phyloP scores from a whole-genome alignment of 2,797 vertebrate species.

The Anguilla megastoma region DNA sequence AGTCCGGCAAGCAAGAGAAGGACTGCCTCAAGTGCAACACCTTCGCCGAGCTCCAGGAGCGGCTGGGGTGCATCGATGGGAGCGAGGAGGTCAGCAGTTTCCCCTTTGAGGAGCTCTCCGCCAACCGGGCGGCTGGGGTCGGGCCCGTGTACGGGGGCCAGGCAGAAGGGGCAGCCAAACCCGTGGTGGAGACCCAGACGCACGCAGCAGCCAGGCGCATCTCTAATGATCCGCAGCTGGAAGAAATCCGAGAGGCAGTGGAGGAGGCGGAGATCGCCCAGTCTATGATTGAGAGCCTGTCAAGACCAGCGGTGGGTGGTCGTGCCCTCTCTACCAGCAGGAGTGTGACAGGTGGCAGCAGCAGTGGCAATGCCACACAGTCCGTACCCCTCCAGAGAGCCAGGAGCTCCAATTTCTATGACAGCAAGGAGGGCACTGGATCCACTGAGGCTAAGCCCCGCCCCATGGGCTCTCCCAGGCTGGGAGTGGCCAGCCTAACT shows the following conservation, averaged over 20 bases:
- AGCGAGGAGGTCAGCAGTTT: slow-evolving; percentile 89
- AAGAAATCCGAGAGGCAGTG: slow-evolving; percentile 77
- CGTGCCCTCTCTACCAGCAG: slow-evolving; percentile 77
- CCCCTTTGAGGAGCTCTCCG: slow-evolving; percentile 86
- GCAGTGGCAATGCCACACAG: slow-evolving; percentile 66
- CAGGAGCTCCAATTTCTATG: slow-evolving; percentile 78
- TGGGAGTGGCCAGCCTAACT: slow-evolving; percentile 91
- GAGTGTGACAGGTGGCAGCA: slow-evolving; percentile 76
- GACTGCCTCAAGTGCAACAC: slow-evolving; percentile 98
- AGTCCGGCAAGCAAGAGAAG: slow-evolving; percentile 71
- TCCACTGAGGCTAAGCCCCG: slow-evolving; percentile 85
- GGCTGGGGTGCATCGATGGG: slow-evolving; percentile 95
- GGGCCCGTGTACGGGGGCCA: slow-evolving; percentile 56
- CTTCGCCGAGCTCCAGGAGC: slow-evolving; percentile 95
- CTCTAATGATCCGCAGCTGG: slow-evolving; percentile 75
- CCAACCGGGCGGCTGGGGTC: slow-evolving; percentile 68
- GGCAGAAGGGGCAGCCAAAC: slow-evolving; percentile 51
- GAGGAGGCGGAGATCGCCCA: slow-evolving; percentile 77
- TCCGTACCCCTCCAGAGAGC: slow-evolving; percentile 69
- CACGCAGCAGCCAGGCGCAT: slow-evolving; percentile 65
- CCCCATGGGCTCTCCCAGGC: slow-evolving; percentile 88
- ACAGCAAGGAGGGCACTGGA: slow-evolving; percentile 80
- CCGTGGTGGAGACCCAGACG: slow-evolving; percentile 47
- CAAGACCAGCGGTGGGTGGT: slow-evolving; percentile 61
- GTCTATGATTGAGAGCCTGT: slow-evolving; percentile 73